These are phyloP conservation scores for Ruditapes philippinarum DNA, from an alignment of 1,140 invertebrate species.

Conservation along the genomic window DNA sequence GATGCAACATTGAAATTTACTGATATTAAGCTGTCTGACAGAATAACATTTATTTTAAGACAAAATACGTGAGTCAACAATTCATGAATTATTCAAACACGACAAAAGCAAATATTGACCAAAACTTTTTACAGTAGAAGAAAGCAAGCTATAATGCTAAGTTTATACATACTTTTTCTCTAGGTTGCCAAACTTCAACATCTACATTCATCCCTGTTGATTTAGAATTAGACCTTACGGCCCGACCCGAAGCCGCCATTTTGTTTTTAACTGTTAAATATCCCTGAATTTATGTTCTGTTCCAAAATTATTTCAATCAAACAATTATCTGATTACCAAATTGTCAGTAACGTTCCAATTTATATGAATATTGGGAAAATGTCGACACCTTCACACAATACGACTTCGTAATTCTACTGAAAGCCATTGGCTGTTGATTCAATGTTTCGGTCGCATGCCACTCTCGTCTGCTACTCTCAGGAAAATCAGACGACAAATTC, in stretches of 20 bases:
- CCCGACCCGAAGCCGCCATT: constrained; percentile 76
- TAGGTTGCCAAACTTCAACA: constrained; percentile 71
- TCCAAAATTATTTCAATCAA: not conserved
- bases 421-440: constrained; percentile 24
- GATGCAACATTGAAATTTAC: too few species aligned
- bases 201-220: constrained; percentile 75
- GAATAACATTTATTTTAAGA: too few species aligned
- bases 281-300: not conserved
- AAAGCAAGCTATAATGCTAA: not conserved
- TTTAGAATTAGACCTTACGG: constrained; percentile 78
- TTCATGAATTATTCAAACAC: constrained; percentile 16
- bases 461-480: constrained; percentile 5
- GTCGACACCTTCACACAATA: constrained; percentile 10
- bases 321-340: not conserved
- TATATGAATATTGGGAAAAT: constrained; percentile 23
- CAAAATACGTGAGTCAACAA: not conserved
- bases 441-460: not conserved
- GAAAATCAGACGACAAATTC: constrained; percentile 23
- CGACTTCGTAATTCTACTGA: not conserved
- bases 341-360: not conserved
- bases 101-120: not conserved
- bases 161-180: constrained; percentile 59
- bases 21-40: too few species aligned
- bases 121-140: not conserved
- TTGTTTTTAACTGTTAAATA: not conserved